These are phyloP conservation scores for Boulengerochromis microlepis DNA, from an alignment of 2,113 vertebrate species.

Conservation along the genomic window DNA sequence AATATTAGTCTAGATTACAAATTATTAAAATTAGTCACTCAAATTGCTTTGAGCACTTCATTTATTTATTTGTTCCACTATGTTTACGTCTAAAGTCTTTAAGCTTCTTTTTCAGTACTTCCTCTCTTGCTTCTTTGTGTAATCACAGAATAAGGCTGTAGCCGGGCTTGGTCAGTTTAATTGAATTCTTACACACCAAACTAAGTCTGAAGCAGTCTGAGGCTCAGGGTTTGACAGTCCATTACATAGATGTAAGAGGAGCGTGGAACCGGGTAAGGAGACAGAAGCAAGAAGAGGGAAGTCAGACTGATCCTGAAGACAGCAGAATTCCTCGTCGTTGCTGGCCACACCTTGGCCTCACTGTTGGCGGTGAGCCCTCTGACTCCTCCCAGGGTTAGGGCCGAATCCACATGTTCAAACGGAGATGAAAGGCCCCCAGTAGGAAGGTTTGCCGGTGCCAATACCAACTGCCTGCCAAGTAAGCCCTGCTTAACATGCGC, in stretches of 20 bases:
- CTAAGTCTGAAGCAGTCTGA: neutral
- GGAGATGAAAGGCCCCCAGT: constrained; percentile 62
- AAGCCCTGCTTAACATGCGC: constrained; percentile 8
- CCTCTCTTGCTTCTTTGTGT: neutral
- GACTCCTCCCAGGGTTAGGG: constrained; percentile 44
- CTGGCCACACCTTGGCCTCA: constrained; percentile 33
- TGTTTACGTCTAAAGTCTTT: neutral
- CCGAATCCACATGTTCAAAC: constrained; percentile 58
- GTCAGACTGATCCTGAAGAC: constrained; percentile 25
- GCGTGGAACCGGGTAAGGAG: neutral
- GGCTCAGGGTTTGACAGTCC: neutral
- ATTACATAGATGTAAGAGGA: neutral
- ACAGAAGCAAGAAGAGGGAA: neutral
- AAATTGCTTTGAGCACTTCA: neutral
- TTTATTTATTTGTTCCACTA: neutral
- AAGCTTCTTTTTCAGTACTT: neutral
- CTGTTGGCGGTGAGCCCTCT: constrained; percentile 18
- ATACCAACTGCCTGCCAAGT: constrained; percentile 51
- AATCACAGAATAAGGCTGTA: neutral
- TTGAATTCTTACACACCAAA: neutral
- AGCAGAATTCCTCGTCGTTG: constrained; percentile 8
- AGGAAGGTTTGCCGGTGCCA: constrained; percentile 49
- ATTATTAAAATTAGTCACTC: neutral
- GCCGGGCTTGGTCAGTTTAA: no score
- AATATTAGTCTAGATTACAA: neutral